Evolutionary conservation across 2,797 vertebrate genomes (phyloP).

Genomic region (Ceryle rudis): DNA sequence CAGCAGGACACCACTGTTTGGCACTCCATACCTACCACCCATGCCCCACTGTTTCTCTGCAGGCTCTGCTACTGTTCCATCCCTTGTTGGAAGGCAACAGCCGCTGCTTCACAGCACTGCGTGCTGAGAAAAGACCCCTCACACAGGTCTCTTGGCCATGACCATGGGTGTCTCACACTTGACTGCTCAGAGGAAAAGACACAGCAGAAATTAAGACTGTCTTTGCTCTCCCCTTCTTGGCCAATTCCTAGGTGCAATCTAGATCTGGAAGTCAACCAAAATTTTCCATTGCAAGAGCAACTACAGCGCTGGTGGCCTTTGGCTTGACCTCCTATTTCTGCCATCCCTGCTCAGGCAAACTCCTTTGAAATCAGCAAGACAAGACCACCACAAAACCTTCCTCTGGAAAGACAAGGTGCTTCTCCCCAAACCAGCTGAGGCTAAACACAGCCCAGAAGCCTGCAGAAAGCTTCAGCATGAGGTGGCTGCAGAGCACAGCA

Average conservation of each 20-base stretch:
- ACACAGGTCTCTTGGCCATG: background rate
- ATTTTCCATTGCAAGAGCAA: background rate
- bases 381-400: background rate
- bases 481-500: background rate
- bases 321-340: rapidly evolving
- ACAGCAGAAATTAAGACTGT: background rate
- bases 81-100: background rate
- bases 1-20: background rate
- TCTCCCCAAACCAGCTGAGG: background rate
- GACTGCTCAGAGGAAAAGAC: background rate
- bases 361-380: background rate
- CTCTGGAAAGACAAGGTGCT: background rate
- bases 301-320: rapidly evolving
- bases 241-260: background rate
- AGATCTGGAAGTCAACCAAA: background rate
- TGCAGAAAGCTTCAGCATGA: background rate
- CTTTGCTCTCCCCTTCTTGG: background rate
- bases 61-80: background rate
- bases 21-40: background rate
- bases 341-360: background rate
- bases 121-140: background rate
- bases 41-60: rapidly evolving
- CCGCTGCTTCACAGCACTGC: background rate
- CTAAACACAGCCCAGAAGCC: background rate
- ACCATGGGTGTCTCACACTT: background rate